phyloP scores from a whole-genome alignment of 1,140 invertebrate genomes.

The Drosophila sucinea region DNA sequence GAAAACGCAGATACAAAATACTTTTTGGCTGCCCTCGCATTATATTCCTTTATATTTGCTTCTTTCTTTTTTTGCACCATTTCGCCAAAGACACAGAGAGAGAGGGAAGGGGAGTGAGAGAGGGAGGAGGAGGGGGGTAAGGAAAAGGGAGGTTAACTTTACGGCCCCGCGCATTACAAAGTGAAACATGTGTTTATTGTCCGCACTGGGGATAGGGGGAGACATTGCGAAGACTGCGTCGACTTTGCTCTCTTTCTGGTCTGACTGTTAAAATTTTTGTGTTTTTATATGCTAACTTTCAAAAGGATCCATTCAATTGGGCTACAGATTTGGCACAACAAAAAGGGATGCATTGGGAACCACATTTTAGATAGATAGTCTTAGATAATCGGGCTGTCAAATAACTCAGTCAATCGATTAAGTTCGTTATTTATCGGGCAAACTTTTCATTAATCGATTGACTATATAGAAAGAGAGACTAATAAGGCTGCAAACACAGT shows the following conservation, averaged over 20 bases:
- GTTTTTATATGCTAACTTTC: background rate
- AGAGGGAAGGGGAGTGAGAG: no score
- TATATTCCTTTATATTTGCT: conserved; percentile 36
- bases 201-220: conserved; percentile 14
- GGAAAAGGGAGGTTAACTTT: conserved; percentile 45
- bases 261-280: conserved; percentile 38
- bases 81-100: background rate
- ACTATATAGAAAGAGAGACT: no score
- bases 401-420: no score
- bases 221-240: background rate
- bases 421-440: no score
- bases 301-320: background rate
- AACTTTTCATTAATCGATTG: no score
- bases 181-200: conserved; percentile 79
- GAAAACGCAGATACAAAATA: conserved; percentile 50
- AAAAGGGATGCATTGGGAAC: no score
- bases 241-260: conserved; percentile 32
- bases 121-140: background rate
- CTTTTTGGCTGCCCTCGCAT: conserved; percentile 64
- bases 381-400: no score
- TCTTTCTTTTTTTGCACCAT: conserved; percentile 18
- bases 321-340: no score
- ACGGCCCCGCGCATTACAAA: conserved; percentile 74
- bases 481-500: no score
- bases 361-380: no score